Base-by-base conservation (phyloP, 30 jellyfish, hydroid and myxozoan species). In the Aurelia aurita region DNA sequence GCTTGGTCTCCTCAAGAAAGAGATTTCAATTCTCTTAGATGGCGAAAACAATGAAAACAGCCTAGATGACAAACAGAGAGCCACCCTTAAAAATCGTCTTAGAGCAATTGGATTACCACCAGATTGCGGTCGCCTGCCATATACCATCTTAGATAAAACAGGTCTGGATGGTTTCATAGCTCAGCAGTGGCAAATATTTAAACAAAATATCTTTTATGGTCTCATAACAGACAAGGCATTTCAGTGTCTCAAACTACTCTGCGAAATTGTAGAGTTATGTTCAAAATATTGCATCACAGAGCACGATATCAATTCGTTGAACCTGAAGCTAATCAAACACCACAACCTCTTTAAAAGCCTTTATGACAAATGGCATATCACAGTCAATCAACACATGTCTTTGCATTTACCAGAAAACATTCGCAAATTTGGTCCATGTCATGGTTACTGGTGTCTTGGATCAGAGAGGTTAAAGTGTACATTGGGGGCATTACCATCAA, bases 141-240 rank as follows among this genome's bases (percentile, higher is more conserved):
- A 61, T 35, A n/a, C 73, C 32, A 14, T 61, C 32, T 61, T 61
- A 14, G 73, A 61, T 13, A 61, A 61, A 22, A 61, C 73, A 14
- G 31, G 26, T 14, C 19, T 22, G 32, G 73, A 61, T 61, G 73
- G 32, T 61, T 61, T 61, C 32, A 61, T 34, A 22, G 73, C 73
- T n/a, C 73, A 61, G 9, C 73, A 61, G 73, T 61, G 73, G 73
- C 73, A n/a, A n/a, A 18, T 61, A n/a, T 61, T 61, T 61, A 34
- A 31, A 13, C 6, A 34, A 19, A 5, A 4, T 12, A 3, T 31
- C 73, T 35, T 61, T 18, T 61, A 14, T 12, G 32, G 31, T 31
- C 43, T 31, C 43, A 2, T 31, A 5, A 31, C 43, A 31, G 43
- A 31, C 43, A 31, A 31, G 5, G 43, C 43, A 31, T 31, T 31